phyloP scores from a whole-genome alignment of 2,888 invertebrate species.

The Megaustenia siamemsis region DNA sequence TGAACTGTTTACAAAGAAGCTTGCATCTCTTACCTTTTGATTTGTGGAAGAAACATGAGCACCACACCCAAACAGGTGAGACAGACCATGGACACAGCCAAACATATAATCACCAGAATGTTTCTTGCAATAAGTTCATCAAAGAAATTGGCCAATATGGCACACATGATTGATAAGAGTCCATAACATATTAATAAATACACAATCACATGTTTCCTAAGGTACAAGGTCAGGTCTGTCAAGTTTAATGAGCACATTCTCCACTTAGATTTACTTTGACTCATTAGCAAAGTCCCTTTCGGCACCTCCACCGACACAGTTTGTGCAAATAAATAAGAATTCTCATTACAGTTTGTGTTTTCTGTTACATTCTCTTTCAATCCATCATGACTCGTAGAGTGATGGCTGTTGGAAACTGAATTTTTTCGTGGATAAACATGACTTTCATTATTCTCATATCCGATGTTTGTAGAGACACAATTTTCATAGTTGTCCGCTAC shows the following conservation, averaged over 20 bases:
- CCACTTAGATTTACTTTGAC: too few species aligned
- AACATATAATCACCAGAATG: not conserved
- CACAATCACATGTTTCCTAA: not conserved
- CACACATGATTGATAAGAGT: conserved; percentile 15
- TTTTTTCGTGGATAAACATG: not conserved
- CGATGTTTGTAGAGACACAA: not conserved
- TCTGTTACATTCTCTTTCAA: not conserved
- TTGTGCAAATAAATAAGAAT: not conserved
- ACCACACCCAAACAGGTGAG: conserved; percentile 15
- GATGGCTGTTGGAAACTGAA: not conserved
- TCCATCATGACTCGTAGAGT: not conserved
- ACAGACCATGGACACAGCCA: not conserved
- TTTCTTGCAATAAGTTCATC: not conserved
- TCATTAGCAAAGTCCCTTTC: too few species aligned
- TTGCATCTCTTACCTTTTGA: conserved; percentile 12
- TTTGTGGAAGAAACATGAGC: conserved; percentile 34
- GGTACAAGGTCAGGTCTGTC: not conserved
- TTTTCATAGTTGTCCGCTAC: not conserved
- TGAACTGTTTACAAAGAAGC: too few species aligned
- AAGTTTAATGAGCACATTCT: not conserved
- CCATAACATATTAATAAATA: conserved; percentile 25
- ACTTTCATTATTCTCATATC: not conserved
- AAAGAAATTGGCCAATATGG: conserved; percentile 10
- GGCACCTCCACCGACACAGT: not conserved
- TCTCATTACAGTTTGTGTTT: not conserved